Evolutionary conservation across 2,797 vertebrate genomes (phyloP).

Genomic region (Acanthopagrus latus): DNA sequence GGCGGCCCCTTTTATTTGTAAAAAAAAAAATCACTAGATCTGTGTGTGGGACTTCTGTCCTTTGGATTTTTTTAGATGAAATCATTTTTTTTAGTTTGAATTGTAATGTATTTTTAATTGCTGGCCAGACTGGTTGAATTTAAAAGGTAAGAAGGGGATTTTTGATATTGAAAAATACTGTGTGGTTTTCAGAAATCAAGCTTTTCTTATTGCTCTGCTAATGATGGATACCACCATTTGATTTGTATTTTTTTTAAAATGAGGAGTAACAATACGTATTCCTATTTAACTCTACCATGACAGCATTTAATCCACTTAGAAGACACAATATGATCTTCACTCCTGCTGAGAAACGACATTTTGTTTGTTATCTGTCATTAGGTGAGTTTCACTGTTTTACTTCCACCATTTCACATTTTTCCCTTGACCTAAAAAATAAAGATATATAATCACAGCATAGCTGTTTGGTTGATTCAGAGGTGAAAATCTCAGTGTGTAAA

Average conservation of each 20-base stretch:
- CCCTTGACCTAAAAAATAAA: not conserved
- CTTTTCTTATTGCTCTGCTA: not conserved
- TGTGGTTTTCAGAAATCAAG: not conserved
- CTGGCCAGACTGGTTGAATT: slow-evolving; percentile 1
- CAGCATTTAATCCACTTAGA: slow-evolving; percentile 49
- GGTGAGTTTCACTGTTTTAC: slow-evolving; percentile 60
- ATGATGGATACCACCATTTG: not conserved
- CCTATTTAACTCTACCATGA: not conserved
- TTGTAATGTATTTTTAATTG: slow-evolving; percentile 12
- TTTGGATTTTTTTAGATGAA: slow-evolving; percentile 18
- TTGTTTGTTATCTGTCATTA: slow-evolving; percentile 49
- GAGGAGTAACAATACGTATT: not conserved
- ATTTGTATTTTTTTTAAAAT: not conserved
- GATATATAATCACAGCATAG: not conserved
- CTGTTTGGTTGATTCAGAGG: not conserved
- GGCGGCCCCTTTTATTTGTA: not conserved
- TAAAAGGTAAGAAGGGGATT: slow-evolving; percentile 52
- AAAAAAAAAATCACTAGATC: slow-evolving; percentile 43
- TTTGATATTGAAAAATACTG: not conserved
- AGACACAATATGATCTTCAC: slow-evolving; percentile 58
- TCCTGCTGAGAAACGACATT: slow-evolving; percentile 36
- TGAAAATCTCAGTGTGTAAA: not conserved
- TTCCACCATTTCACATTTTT: not conserved
- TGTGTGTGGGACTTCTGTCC: not conserved
- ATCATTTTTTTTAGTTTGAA: slow-evolving; percentile 29